Base-by-base conservation (phyloP, 2,113 vertebrate genomes). In the Tapirus terrestris region DNA sequence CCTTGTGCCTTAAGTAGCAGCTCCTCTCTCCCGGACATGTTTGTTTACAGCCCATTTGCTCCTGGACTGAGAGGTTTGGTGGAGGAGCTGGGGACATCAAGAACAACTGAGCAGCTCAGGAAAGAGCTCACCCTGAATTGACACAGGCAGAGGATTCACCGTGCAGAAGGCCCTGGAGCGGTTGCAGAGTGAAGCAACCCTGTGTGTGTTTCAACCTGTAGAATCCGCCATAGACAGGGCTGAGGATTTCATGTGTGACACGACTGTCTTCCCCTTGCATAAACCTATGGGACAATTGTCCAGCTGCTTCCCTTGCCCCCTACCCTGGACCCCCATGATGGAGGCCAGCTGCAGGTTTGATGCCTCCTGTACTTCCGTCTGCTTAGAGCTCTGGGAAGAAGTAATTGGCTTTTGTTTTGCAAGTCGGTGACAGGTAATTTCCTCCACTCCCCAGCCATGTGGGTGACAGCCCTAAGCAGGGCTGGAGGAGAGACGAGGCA, bases 401-500 rank as follows among this genome's bases (percentile, higher is more conserved):
- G 23, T 1, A 0, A 16, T 4, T n/a, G 65, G 72, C 25, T 51
- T 89, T 95, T 65, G 79, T 77, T 96, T 88, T 53, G 10, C 51
- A 45, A 84, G 77, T 45, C 80, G 86, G 96, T 70, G 83, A 93
- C 72, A 77, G 92, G 91, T 61, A 4, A 80, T 89, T 85, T 93
- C 72, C 72, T 89, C 86, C n/a, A 76, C 76, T 63, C 91, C 83
- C 36, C 5, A 61, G 61, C 48, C 72, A 11, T 1, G 9, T 14
- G 86, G 33, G 21, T 6, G 36, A 72, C 80, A 31, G 1, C 39
- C 95, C 31, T n/a, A 65, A 97, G 94, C 72, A 9, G 20, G 91
- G 80, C 79, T 84, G 0, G 0, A 14, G 89, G 0, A 0, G 0
- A n/a, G 5, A 75, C 12, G 43, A 51, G 5, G 0, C 11, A 14